Evolutionary conservation across 23 tunicate species (phyloP).

Genomic region (Clavelina lepadiformis): DNA sequence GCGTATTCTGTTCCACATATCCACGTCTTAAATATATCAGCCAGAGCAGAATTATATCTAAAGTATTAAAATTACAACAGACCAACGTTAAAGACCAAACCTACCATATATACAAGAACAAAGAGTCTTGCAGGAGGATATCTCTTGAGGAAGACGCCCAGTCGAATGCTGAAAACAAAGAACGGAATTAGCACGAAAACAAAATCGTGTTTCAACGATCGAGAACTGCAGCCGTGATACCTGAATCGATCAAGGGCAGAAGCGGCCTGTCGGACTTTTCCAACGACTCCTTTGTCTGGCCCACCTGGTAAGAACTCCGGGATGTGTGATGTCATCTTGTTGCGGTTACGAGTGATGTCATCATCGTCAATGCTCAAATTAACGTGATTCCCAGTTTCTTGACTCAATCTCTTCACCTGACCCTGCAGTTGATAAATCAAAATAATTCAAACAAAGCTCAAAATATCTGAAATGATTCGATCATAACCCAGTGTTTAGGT

Average conservation of each 20-base stretch:
- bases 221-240: slow-evolving; percentile 6
- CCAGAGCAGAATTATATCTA: too few relatives aligned
- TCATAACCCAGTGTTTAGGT: too few relatives aligned
- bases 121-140: slow-evolving; percentile 92
- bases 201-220: neutral
- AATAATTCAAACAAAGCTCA: neutral
- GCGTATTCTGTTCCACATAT: too few relatives aligned
- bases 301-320: slow-evolving; percentile 21
- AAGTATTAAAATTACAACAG: too few relatives aligned
- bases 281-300: slow-evolving; percentile 62
- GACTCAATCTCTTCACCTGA: slow-evolving; percentile 68
- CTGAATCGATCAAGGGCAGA: slow-evolving; percentile 79
- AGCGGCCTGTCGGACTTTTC: slow-evolving; percentile 74
- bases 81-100: too few relatives aligned
- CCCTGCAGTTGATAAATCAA: slow-evolving; percentile 63
- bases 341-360: slow-evolving; percentile 2
- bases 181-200: neutral
- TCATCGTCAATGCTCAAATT: slow-evolving; percentile 23
- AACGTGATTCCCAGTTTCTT: slow-evolving; percentile 53
- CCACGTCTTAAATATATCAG: too few relatives aligned
- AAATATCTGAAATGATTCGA: too few relatives aligned
- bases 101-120: slow-evolving; percentile 80
- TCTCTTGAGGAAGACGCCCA: slow-evolving; percentile 85
- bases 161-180: slow-evolving; percentile 66
- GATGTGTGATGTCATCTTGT: slow-evolving; percentile 7